Evolutionary conservation across 2,888 invertebrate species (phyloP), one percentile per base, ranked within the genome.

Genomic region (Synergus gifuensis): DNA sequence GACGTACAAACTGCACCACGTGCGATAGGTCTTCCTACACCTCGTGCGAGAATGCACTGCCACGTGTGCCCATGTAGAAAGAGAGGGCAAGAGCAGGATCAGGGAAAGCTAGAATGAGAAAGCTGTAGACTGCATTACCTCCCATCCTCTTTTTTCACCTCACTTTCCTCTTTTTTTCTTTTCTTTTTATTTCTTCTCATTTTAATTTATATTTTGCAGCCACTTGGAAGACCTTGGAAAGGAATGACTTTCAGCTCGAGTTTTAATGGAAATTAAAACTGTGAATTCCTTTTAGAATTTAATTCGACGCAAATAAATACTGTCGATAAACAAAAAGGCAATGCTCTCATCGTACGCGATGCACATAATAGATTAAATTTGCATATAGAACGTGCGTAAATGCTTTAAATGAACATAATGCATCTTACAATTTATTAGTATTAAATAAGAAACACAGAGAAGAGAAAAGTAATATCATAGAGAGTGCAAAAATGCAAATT

Each of bases 1-100:
- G 49, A 73, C 80, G 76, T 79, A 73, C 81, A 78, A 80, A 79
- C 81, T 78, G 78, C 82, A 85, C 86, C 86, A 86, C 86, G 85
- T 85, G 86, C 85, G 82, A 83, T 79, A 80, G 40, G 69, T 49
- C 79, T 79, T 54, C 81, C 82, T 73, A 36, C 49, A 73, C 73
- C 73, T 73, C 73, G 73, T 73, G 73, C 73, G 36, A 54, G 73
- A 36, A 36, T 73, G 49, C 73, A 28, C 36, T 81, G 84, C 86
- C 87, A 86, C 87, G 87, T 87, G 87, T 84, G 79, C 76, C 76
- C 28, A 76, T 76, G 14, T 11, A 3, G 40, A 42, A 22, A 28
- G 5, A 49, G 49, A 49, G 69, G 16, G 4, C n/a, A 8, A 73
- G 36, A 40, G 40, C 40, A 36, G 54, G 7, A 3, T 49, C 28